phyloP scores from a whole-genome alignment of 2,113 vertebrate species.

The Phasianus colchicus region DNA sequence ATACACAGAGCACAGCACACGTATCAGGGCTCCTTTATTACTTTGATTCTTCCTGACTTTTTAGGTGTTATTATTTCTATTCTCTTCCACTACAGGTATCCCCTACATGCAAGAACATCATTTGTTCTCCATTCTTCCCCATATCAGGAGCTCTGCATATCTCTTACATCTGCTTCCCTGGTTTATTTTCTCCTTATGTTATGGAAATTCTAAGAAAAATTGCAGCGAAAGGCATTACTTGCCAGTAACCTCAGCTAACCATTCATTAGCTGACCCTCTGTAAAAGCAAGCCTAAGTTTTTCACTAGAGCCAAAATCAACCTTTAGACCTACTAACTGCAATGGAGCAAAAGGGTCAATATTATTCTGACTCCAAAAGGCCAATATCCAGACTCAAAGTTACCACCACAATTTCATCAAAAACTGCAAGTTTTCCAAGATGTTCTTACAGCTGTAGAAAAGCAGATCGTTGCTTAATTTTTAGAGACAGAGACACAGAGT shows the following conservation, averaged over 20 bases:
- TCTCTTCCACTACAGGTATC: not conserved
- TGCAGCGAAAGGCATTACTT: not conserved
- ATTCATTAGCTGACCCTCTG: not conserved
- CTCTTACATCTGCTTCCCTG: not conserved
- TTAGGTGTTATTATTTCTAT: not conserved
- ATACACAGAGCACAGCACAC: not conserved
- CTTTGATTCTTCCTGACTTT: conserved; percentile 12
- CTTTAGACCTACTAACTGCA: not conserved
- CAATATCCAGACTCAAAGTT: not conserved
- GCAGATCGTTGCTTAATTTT: not conserved
- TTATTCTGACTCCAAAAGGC: not conserved
- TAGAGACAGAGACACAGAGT: not conserved
- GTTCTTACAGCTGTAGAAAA: not conserved
- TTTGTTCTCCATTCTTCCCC: not conserved
- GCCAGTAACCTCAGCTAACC: not conserved
- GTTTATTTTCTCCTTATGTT: not conserved
- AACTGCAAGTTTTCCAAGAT: not conserved
- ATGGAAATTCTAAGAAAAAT: not conserved
- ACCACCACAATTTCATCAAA: not conserved
- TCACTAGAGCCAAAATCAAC: not conserved
- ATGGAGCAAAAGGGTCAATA: not conserved
- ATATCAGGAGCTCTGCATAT: not conserved
- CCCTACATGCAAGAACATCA: not conserved
- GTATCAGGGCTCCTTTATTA: not conserved
- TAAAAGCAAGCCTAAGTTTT: not conserved